Evolutionary conservation across 2,797 vertebrate genomes (phyloP).

Genomic region (Meda fulgida): DNA sequence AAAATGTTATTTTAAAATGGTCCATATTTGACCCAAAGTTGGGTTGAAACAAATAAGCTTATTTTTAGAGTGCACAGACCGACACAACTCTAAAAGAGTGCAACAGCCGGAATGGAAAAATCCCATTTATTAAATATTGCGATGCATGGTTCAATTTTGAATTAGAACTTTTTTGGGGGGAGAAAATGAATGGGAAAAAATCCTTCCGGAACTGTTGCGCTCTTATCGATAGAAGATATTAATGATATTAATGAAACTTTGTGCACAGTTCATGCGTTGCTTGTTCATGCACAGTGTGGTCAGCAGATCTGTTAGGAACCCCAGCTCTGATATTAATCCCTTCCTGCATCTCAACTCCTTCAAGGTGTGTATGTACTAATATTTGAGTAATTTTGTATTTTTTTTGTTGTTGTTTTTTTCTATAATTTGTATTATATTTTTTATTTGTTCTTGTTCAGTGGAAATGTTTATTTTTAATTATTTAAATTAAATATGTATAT

Average conservation of each 20-base stretch:
- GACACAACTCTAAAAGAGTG: not conserved
- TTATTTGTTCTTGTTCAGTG: not conserved
- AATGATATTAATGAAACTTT: not conserved
- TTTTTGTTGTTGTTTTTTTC: not conserved
- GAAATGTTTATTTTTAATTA: not conserved
- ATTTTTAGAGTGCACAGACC: not conserved
- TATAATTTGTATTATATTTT: not conserved
- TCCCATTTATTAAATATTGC: not conserved
- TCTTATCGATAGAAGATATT: not conserved
- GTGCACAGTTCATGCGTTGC: slow-evolving; percentile 24
- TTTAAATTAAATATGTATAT: not conserved
- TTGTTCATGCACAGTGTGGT: slow-evolving; percentile 8
- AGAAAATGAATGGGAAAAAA: not conserved
- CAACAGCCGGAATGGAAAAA: not conserved
- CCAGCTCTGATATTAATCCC: too few species aligned
- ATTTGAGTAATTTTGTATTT: not conserved
- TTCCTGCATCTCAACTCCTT: not conserved
- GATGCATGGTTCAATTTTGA: not conserved
- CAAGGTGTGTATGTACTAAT: too few species aligned
- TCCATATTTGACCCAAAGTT: too few species aligned
- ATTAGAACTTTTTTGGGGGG: too few species aligned
- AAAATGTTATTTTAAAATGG: too few species aligned
- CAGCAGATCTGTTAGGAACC: slow-evolving; percentile 3
- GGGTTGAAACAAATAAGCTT: too few species aligned
- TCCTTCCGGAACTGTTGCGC: not conserved